Conservation (phyloP, 2,797 vertebrate species). For the Clarias pachynema region DNA sequence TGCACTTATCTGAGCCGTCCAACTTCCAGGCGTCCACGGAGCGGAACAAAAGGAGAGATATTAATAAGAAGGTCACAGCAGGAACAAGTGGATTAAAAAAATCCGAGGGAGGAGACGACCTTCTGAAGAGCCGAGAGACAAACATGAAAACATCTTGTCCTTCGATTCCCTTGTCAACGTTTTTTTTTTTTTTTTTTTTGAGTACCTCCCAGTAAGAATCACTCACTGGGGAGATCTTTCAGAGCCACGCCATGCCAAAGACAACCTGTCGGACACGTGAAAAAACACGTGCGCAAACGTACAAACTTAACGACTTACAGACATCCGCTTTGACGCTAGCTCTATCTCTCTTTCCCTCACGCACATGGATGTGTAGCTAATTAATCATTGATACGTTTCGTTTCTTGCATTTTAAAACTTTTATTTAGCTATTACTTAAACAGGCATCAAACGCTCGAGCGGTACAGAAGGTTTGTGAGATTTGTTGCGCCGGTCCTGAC, state of each 20-base stretch:
- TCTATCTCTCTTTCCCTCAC: not conserved
- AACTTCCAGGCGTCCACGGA: constrained; percentile 9
- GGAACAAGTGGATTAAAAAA: not conserved
- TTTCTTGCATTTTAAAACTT: not conserved
- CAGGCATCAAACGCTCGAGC: constrained; percentile 33
- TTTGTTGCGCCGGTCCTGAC: constrained; percentile 40
- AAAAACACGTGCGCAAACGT: constrained; percentile 35
- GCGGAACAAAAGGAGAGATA: constrained; percentile 55
- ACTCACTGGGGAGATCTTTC: constrained; percentile 9
- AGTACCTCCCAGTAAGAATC: constrained; percentile 19
- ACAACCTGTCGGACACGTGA: constrained; percentile 27
- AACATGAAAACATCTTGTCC: constrained; percentile 11
- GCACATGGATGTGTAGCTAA: not conserved
- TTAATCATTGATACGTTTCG: not conserved
- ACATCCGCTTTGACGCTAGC: not conserved
- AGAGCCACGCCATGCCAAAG: constrained; percentile 13
- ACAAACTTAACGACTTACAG: constrained; percentile 8
- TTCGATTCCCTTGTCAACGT: constrained; percentile 16
- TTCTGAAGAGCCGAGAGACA: constrained; percentile 13
- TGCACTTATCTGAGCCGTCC: constrained; percentile 16
- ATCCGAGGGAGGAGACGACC: not conserved
- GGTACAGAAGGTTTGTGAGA: constrained; percentile 11
- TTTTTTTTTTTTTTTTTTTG: no score
- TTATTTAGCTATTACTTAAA: constrained; percentile 16
- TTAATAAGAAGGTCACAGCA: not conserved